phyloP scores from a whole-genome alignment of 2,113 vertebrate species.

The Rhabdomys dilectus region DNA sequence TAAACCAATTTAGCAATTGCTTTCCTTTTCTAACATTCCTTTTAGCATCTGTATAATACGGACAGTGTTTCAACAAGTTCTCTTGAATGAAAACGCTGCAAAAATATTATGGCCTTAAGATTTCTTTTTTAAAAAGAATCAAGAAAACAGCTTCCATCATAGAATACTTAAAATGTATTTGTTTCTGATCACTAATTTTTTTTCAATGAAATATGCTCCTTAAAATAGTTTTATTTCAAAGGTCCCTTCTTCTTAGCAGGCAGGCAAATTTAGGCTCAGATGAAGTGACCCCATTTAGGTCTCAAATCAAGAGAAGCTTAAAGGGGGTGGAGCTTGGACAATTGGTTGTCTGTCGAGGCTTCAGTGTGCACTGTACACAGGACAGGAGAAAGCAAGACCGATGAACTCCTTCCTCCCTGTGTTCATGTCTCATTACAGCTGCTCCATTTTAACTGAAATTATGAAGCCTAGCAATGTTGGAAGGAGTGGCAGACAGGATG shows the following conservation, averaged over 20 bases:
- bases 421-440: not conserved
- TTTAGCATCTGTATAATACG: not conserved
- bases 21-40: not conserved
- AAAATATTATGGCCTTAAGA: not conserved
- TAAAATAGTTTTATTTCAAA: slow-evolving; percentile 36
- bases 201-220: not conserved
- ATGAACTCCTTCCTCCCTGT: not conserved
- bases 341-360: no score
- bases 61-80: not conserved
- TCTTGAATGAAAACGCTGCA: slow-evolving; percentile 15
- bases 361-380: not conserved
- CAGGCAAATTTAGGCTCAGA: not conserved
- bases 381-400: not conserved
- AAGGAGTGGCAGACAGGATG: not conserved
- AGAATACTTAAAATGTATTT: slow-evolving; percentile 7
- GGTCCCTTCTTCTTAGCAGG: not conserved
- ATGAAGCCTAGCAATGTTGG: not conserved
- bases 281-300: not conserved
- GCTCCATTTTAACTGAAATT: not conserved
- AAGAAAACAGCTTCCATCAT: not conserved
- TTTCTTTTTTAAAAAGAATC: not conserved
- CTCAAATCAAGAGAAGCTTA: not conserved
- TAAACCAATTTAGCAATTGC: not conserved
- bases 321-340: not conserved
- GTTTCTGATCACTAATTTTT: not conserved